Base-by-base conservation (phyloP, 2,888 invertebrate species). In the Lasioglossum marginatum region DNA sequence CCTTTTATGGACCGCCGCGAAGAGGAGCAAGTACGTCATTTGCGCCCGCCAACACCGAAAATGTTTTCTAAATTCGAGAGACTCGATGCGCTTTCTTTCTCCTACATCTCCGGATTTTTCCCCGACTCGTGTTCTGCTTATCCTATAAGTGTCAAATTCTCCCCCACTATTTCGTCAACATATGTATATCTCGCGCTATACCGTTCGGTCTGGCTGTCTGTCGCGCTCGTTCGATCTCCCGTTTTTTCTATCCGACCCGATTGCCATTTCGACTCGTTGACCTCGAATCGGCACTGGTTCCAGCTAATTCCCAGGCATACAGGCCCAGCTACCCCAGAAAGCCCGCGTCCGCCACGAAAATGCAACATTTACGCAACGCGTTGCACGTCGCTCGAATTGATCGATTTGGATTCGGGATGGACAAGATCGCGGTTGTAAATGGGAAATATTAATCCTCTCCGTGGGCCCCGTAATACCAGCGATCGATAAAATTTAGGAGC, bases 1-100 rank as follows among this genome's bases (percentile, higher is more conserved):
- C 78, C 89, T 83, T 66, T 74, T 34, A 43, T 70, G 52, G 71
- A 48, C 75, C 70, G 23, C 16, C 66, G 16, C 73, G 27, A 27
- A 40, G 60, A 63, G 31, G 40, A 45, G 52, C 48, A 48, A 73
- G 23, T 66, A 66, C 66, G 23, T 34, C 66, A 66, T 66, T 66
- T 66, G 66, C 66, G 66, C 19, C 34, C 52, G 66, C 19, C 31
- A 66, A 66, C 66, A 19, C 34, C 34, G 66, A 66, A 34, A 19
- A 66, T 66, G 19, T 66, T 34, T 66, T 66, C 34, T 34, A 66
- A 34, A 66, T 66, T 66, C 66, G 66, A 66, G 34, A 10, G 34
- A 19, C 66, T 34, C 66, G 19, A 31, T 34, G 66, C 66, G 34
- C 8, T 19, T 34, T 19, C 19, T 16, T 34, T 34, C 31, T 19